Conservation (phyloP, 2,113 vertebrate species). For the Bos indicus region DNA sequence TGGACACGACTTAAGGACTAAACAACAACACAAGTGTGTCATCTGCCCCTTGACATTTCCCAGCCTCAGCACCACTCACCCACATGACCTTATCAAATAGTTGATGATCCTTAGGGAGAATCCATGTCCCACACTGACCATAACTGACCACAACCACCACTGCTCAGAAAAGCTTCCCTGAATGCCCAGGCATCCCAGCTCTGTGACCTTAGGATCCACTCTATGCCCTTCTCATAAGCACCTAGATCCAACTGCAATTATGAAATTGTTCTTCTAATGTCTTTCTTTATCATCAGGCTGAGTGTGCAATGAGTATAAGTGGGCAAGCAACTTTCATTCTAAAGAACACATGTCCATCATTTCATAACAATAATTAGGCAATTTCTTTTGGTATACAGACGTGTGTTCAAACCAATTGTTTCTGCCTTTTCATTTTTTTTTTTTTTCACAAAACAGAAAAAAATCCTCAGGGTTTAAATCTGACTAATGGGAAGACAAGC, state of each 20-base stretch:
- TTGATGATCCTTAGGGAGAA: neutral
- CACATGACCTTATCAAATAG: neutral
- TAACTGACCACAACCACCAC: neutral
- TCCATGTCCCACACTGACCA: neutral
- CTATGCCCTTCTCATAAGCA: too few species aligned
- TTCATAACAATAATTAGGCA: neutral
- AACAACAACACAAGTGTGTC: neutral
- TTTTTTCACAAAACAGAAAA: conserved; percentile 4
- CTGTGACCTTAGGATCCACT: too few species aligned
- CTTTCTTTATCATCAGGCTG: neutral
- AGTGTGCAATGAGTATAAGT: neutral
- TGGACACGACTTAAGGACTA: fast-evolving
- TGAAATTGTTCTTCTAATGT: neutral
- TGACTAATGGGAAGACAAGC: neutral
- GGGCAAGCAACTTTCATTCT: neutral
- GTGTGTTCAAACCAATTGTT: neutral
- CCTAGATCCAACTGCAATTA: neutral
- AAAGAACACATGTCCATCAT: neutral
- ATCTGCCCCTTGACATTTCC: neutral
- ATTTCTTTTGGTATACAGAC: neutral
- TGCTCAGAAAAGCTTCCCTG: neutral
- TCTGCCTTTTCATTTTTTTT: neutral
- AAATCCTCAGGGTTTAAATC: neutral
- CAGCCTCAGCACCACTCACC: neutral
- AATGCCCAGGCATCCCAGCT: neutral